Evolutionary conservation across 2,113 vertebrate genomes (phyloP), one percentile per base, ranked within the genome.

Genomic region (Solenodon paradoxus): DNA sequence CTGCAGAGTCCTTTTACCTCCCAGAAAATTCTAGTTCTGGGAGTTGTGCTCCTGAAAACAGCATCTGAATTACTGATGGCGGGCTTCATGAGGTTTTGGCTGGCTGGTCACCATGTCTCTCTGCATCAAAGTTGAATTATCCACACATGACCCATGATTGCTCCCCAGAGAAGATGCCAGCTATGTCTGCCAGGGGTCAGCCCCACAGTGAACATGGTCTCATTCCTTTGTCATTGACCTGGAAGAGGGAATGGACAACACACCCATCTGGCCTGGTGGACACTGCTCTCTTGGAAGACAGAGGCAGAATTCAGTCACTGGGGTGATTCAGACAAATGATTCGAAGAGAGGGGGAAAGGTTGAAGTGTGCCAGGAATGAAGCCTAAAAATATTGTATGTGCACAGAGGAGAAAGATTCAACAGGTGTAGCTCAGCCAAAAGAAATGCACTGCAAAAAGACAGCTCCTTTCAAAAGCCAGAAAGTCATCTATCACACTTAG

Each of bases 121-220:
- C 15, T 79, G 55, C 3, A n/a, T 78, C 88, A 92, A 53, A 24
- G 2, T 47, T 77, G 79, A 96, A 20, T 78, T 92, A 47, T 84
- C 78, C 71, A 19, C 16, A 9, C 57, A 5, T 5, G 1, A 66
- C 78, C 71, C 61, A 11, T 53, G 51, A 38, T 59, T 82, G 64
- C 75, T 79, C 42, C 57, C 85, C 57, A 53, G 84, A 84, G 92
- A 92, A 49, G 55, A 16, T 0, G 47, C 24, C 71, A 55, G 79
- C 3, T 2, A n/a, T 3, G 69, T 72, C 84, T 72, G 92, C 96
- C 94, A 96, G 77, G 51, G 85, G 92, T 86, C 95, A 94, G 40
- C 9, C 61, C 35, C 35, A 3, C 63, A 28, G 47, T 59, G 42
- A 81, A 11, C 1, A 0, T 26, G 17, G 55, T 38, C 84, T 74